Conservation (phyloP, 2,888 invertebrate species). For the Lottia scabra region DNA sequence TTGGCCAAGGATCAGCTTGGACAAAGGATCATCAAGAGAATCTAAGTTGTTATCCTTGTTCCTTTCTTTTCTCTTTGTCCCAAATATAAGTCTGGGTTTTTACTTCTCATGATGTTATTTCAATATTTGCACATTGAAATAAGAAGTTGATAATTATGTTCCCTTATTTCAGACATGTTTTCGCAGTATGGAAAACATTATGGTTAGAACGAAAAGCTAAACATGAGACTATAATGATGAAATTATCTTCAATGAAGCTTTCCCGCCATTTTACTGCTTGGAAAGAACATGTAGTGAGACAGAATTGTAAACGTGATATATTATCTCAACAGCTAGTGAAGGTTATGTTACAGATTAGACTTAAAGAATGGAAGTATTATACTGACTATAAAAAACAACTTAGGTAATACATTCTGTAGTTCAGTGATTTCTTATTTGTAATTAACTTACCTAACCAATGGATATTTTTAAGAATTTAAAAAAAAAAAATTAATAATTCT, state of each 20-base stretch:
- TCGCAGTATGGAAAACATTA: slow-evolving; percentile 38
- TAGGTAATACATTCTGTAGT: slow-evolving; percentile 29
- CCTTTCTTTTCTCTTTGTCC: too few relatives aligned
- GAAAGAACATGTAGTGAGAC: slow-evolving; percentile 41
- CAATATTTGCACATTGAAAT: too few relatives aligned
- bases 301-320: slow-evolving; percentile 40
- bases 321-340: slow-evolving; percentile 45
- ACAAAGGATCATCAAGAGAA: too few relatives aligned
- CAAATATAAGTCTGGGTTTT: too few relatives aligned
- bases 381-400: slow-evolving; percentile 42
- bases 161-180: slow-evolving; percentile 38
- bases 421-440: too few relatives aligned
- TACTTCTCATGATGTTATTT: too few relatives aligned
- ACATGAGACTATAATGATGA: slow-evolving; percentile 35
- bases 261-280: slow-evolving; percentile 40
- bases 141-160: not conserved
- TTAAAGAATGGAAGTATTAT: slow-evolving; percentile 42
- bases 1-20: too few relatives aligned
- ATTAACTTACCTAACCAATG: too few relatives aligned
- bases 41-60: too few relatives aligned
- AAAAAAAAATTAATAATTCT: too few relatives aligned
- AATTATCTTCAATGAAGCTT: slow-evolving; percentile 38
- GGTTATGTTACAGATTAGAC: slow-evolving; percentile 44
- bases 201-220: slow-evolving; percentile 40
- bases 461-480: too few relatives aligned